Base-by-base conservation (phyloP, 2,113 vertebrate species). In the Macaca nemestrina region DNA sequence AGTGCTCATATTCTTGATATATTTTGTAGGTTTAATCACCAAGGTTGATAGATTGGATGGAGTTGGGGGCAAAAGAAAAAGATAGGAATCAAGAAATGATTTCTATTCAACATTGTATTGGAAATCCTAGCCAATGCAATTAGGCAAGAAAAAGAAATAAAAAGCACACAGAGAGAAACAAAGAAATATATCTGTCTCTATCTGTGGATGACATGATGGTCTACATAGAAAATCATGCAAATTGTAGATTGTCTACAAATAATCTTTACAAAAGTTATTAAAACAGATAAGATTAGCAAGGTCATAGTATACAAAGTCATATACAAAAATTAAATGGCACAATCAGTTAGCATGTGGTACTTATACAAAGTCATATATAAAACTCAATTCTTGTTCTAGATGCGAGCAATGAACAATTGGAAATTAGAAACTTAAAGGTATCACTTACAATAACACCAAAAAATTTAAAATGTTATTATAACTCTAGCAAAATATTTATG, bases 81-180 rank as follows among this genome's bases (percentile, higher is more conserved):
- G 9, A 92, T 35, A 89, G 20, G 32, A 50, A 80, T 40, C 35
- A n/a, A 32, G 35, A 93, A 73, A 94, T 92, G 0, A 88, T 45
- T 96, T 81, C 1, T 78, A 57, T 70, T 84, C 75, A 72, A 2
- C 23, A 30, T 52, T 43, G 32, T 83, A 64, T 22, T 93, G 45
- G 40, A 67, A 16, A 92, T 35, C 10, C 72, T 86, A 92, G 85
- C 80, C 70, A 83, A 18, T 64, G 75, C 82, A 83, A 93, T 79
- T 96, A 94, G 59, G 11, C 45, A 90, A 82, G 88, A 94, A 94
- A 94, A 86, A 87, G 30, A 84, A 79, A 82, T 8, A 25, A 83
- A 88, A 87, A 82, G 1, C 10, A 50, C n/a, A 55, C 32, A 79
- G 30, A 45, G 5, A 90, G 61, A 40, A 75, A 89, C 3, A 13